A percentile compares a stretch with the other conserved stretches of the same genome.
Evolutionary conservation across 2,888 invertebrate genomes (phyloP).

Genomic region (Steinernema carpocapsae): DNA sequence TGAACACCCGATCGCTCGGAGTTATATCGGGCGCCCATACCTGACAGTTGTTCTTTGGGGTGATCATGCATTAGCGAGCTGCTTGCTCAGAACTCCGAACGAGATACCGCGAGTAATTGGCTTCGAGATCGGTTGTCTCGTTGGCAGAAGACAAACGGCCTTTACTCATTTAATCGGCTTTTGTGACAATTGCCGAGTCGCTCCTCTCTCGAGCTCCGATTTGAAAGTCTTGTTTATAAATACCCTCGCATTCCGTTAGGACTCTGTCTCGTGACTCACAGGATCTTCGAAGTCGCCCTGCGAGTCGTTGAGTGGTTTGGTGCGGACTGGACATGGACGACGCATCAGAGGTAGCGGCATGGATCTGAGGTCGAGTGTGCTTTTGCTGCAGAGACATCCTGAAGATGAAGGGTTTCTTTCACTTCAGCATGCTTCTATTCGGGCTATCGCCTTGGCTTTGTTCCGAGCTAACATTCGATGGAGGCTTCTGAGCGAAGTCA

Average conservation of each 20-base stretch:
- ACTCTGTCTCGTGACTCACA: constrained; percentile 31
- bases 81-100: not conserved
- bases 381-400: constrained; percentile 10
- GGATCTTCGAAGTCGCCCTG: not conserved
- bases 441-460: constrained; percentile 40
- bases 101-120: not conserved
- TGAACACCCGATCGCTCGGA: not conserved
- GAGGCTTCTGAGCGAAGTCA: constrained; percentile 43
- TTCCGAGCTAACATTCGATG: constrained; percentile 46
- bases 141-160: not conserved
- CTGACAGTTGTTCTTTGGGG: constrained; percentile 8
- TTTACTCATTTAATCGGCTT: not conserved
- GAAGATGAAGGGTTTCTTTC: not conserved
- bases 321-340: constrained; percentile 24
- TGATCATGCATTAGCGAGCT: constrained; percentile 14
- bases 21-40: not conserved
- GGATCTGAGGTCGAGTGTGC: constrained; percentile 27
- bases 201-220: not conserved
- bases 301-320: not conserved
- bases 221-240: constrained; percentile 19
- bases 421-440: constrained; percentile 35
- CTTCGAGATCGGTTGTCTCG: not conserved
- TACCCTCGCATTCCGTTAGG: not conserved
- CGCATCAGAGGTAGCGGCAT: not conserved
- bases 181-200: not conserved